A percentile compares a stretch with the other conserved stretches of the same genome.
phyloP scores from a whole-genome alignment of 2,797 vertebrate species.

The Phalloptychus januarius region DNA sequence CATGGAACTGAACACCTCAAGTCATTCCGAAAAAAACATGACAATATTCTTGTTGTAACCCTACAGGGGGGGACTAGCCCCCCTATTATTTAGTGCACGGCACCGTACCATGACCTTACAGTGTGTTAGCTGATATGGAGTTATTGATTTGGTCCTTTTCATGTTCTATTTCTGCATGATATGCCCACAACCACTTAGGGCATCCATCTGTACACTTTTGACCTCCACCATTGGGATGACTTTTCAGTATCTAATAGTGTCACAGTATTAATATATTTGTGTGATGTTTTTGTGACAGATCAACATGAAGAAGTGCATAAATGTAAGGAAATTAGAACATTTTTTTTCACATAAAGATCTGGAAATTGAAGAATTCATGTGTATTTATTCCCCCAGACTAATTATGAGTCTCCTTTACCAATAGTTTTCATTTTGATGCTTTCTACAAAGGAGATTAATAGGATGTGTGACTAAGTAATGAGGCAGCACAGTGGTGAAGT shows the following conservation, averaged over 20 bases:
- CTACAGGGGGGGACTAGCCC: neutral
- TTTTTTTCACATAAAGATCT: no score
- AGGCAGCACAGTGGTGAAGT: no score
- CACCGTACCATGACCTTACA: conserved; percentile 9
- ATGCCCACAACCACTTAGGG: neutral
- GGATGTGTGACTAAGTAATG: neutral
- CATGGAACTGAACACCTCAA: conserved; percentile 27
- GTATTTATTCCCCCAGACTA: neutral
- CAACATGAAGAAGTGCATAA: neutral
- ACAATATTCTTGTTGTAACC: conserved; percentile 2
- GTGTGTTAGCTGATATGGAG: conserved; percentile 4
- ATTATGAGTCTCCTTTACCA: neutral
- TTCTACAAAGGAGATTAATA: neutral
- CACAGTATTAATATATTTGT: neutral
- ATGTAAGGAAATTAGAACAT: neutral
- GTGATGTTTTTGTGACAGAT: neutral
- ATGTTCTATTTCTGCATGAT: neutral
- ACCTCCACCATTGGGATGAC: conserved; percentile 3
- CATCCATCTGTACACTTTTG: conserved; percentile 9
- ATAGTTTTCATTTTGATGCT: neutral
- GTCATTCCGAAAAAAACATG: conserved; percentile 25
- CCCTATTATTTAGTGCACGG: neutral
- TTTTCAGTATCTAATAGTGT: conserved; percentile 17
- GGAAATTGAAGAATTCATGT: no score
- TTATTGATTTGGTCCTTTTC: conserved; percentile 23